phyloP scores from a whole-genome alignment of 2,888 invertebrate genomes.

The Machimus atricapillus region DNA sequence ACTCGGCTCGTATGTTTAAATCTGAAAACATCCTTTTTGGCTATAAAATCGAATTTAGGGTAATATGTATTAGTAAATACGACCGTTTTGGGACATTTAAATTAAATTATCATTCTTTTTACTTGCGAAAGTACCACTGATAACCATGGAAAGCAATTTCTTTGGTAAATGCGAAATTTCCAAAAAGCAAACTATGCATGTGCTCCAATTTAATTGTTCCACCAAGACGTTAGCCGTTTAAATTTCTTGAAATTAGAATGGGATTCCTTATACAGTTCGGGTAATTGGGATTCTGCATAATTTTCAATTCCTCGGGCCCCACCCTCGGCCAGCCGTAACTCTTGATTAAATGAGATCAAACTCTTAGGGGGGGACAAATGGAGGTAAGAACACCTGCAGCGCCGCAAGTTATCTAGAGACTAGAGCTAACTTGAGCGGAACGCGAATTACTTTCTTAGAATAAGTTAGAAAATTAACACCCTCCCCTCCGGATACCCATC shows the following conservation, averaged over 20 bases:
- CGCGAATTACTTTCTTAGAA: conserved; percentile 26
- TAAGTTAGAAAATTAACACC: conserved; percentile 31
- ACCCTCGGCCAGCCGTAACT: conserved; percentile 4
- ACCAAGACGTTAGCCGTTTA: not conserved
- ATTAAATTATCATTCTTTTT: not conserved
- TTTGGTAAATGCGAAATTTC: not conserved
- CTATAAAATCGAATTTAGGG: not conserved
- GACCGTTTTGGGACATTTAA: not conserved
- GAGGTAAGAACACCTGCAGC: conserved; percentile 14
- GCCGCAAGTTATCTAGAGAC: conserved; percentile 5
- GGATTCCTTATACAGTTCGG: not conserved
- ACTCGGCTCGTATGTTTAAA: not conserved
- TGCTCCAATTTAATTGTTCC: not conserved
- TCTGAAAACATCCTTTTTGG: not conserved
- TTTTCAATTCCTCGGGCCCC: conserved; percentile 4
- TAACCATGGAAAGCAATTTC: not conserved
- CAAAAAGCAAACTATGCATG: not conserved
- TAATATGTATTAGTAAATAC: not conserved
- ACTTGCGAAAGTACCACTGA: not conserved
- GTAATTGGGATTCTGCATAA: conserved; percentile 19
- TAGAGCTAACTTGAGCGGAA: not conserved
- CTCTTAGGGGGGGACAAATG: conserved; percentile 30
- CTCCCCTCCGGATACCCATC: conserved; percentile 11
- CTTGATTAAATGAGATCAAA: conserved; percentile 32
- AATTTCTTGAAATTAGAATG: not conserved